Evolutionary conservation across 2,888 invertebrate species (phyloP), one percentile per base, ranked within the genome.

Genomic region (Chrysodeixis includens): DNA sequence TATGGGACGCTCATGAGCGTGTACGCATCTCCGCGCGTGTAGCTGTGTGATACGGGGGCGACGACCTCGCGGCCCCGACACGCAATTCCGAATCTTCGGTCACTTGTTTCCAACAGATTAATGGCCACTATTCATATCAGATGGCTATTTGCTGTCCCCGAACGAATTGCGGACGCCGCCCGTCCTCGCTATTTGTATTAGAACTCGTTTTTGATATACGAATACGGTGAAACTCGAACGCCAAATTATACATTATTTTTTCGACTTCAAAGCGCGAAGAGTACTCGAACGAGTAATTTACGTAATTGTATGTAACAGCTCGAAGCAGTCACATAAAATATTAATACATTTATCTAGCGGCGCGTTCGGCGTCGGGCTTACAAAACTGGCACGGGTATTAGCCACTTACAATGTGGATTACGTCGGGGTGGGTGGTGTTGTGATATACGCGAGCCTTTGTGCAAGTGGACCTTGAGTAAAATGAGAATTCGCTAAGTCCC

Each of bases 371-470:
- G 73, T 71, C 66, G 56, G 68, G 66, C 72, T 74, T 68, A 74
- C 60, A 69, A 75, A 69, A 69, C 68, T 69, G 62, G 49, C 49
- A 65, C 71, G 77, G 66, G 76, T 78, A 79, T 82, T 79, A 83
- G 81, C 76, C 82, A 83, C 80, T 84, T 81, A 86, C 84, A 86
- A 85, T 81, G 78, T 77, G 83, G 74, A 76, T 81, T 81, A 81
- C 67, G 66, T 61, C 60, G 63, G 67, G 65, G 53, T 69, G 83
- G 82, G 64, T 81, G 83, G 83, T 86, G 84, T 84, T 83, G 83
- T 84, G 88, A 84, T 88, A 88, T 85, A 84, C 84, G 82, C 79
- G 67, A 58, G 82, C 83, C 86, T 89, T 89, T 90, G 88, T 89
- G 84, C 78, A 72, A 76, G 74, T 85, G 87, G 88, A 88, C 87